Base-by-base conservation (phyloP, 1,140 invertebrate genomes). In the Cheumatopsyche charites region DNA sequence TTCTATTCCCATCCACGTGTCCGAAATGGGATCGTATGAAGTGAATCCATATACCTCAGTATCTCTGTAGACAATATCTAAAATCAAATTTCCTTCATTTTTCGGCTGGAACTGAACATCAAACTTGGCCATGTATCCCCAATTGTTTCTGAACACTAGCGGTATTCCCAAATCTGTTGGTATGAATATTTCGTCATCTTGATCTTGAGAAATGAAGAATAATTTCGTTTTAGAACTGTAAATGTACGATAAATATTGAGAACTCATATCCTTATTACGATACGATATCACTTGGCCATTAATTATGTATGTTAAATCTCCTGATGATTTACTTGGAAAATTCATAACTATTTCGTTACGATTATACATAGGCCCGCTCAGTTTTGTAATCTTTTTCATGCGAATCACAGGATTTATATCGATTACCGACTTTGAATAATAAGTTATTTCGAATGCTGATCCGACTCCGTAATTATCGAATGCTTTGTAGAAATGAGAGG, bases 111-210 rank as follows among this genome's bases (percentile, higher is more conserved):
- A 23, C 5, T 5, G 19, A 17, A 9, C 25, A 2, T 23, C 21
- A 75, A 2, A 78, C 1, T 47, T 79, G 78, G 74, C 62, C 1
- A 75, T 67, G 0, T 9, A 7, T 25, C 52, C 29, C 0, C 82
- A 81, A 6, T 55, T 74, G 72, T 5, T 77, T 80, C 17, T 36
- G 47, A 82, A 73, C 1, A 80, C 13, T n/a, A 78, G 78, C 3
- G 81, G 80, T 17, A 85, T 62, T 67, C 84, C 84, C n/a, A 83
- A 78, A 25, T 84, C 82, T 11, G 80, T 84, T 0, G 82, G 75
- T 9, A 84, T 62, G 9, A 78, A 26, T 42, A 76, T 68, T 62
- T 70, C 67, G 1, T 41, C 73, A 21, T 72, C 63, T 1, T 73
- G 23, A 1, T 65, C 42, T 36, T 73, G 76, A 12, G 68, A 36